phyloP scores from a whole-genome alignment of 2,113 vertebrate species.

The Dendropsophus ebraccatus region DNA sequence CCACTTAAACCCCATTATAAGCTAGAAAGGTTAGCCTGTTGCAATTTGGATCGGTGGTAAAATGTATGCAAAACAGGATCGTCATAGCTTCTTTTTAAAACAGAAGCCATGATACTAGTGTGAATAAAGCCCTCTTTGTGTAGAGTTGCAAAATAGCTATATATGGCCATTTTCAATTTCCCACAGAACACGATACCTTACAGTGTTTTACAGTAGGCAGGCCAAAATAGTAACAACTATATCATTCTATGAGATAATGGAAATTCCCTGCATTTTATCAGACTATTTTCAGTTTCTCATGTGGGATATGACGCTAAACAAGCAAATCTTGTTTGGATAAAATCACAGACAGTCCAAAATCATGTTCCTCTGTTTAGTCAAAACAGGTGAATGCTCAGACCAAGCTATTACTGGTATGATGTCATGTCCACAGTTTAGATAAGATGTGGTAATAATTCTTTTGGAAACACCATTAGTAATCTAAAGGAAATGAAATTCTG shows the following conservation, averaged over 20 bases:
- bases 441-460: too few species aligned
- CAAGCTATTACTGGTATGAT: slow-evolving; percentile 64
- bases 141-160: not conserved
- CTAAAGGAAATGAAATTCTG: too few species aligned
- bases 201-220: not conserved
- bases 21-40: too few species aligned
- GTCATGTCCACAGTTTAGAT: slow-evolving; percentile 37
- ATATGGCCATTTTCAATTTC: not conserved
- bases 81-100: too few species aligned
- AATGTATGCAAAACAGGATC: too few species aligned
- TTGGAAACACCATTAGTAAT: too few species aligned
- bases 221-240: not conserved
- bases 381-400: slow-evolving; percentile 64
- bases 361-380: slow-evolving; percentile 60
- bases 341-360: slow-evolving; percentile 59
- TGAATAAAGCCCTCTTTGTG: not conserved
- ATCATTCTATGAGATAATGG: not conserved
- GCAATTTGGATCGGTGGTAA: too few species aligned
- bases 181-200: not conserved
- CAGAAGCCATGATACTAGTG: not conserved
- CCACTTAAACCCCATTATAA: too few species aligned
- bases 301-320: slow-evolving; percentile 54
- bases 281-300: slow-evolving; percentile 27
- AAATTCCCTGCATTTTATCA: slow-evolving; percentile 49
- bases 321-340: slow-evolving; percentile 61